Conservation (phyloP, 2,888 invertebrate genomes). For the Leptura quadrifasciata region DNA sequence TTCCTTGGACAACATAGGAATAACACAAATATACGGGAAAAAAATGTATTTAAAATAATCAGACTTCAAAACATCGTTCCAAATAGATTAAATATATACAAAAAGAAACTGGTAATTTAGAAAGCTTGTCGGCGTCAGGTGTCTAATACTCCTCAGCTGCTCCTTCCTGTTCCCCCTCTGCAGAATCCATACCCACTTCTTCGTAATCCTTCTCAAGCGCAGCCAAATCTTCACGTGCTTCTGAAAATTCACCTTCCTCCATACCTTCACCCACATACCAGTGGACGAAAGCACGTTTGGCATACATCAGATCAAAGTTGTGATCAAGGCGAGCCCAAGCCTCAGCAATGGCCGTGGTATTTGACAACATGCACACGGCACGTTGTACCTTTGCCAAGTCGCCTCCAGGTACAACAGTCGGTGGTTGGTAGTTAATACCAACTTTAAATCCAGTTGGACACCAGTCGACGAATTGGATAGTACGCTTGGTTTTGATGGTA, state of each 20-base stretch:
- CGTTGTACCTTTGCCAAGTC: constrained; percentile 96
- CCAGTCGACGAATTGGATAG: constrained; percentile 95
- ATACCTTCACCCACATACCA: constrained; percentile 95
- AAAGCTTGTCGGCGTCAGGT: background rate
- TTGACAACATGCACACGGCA: constrained; percentile 99
- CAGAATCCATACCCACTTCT: constrained; percentile 91
- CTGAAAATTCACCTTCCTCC: constrained; percentile 91
- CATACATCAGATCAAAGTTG: constrained; percentile 97
- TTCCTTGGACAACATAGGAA: background rate
- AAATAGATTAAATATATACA: background rate
- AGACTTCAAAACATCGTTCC: background rate
- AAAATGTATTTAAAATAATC: background rate
- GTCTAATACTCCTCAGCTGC: constrained; percentile 87
- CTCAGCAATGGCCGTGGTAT: constrained; percentile 96
- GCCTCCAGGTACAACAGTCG: constrained; percentile 96
- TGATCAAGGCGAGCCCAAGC: constrained; percentile 97
- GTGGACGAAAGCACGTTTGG: constrained; percentile 96
- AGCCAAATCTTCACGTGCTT: constrained; percentile 89
- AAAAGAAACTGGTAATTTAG: background rate
- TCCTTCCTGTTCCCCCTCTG: constrained; percentile 87
- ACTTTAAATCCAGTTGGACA: constrained; percentile 89
- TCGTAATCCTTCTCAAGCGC: constrained; percentile 92
- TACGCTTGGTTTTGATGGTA: constrained; percentile 95
- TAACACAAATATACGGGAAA: background rate
- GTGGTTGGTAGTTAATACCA: constrained; percentile 95